phyloP scores from a whole-genome alignment of 1,140 invertebrate species.

The Drosophila insularis region DNA sequence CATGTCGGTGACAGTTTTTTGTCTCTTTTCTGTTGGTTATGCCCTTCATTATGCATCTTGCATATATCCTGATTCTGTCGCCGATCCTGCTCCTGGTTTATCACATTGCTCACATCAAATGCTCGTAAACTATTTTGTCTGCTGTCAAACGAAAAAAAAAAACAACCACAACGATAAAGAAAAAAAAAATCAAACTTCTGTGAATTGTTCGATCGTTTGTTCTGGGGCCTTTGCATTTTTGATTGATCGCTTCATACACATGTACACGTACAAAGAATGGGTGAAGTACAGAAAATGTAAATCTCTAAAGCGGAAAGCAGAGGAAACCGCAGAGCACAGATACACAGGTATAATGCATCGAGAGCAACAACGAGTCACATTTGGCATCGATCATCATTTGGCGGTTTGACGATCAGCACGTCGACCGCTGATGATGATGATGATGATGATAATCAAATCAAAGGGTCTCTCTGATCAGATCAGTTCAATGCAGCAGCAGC shows the following conservation, averaged over 20 bases:
- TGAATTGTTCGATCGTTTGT: slow-evolving; percentile 44
- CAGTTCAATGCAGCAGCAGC: slow-evolving; percentile 20
- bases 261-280: slow-evolving; percentile 55
- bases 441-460: slow-evolving; percentile 76
- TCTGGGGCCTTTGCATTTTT: slow-evolving; percentile 71
- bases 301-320: slow-evolving; percentile 26
- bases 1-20: slow-evolving; percentile 61
- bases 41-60: neutral
- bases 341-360: slow-evolving; percentile 2
- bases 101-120: slow-evolving; percentile 61
- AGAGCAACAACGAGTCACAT: neutral
- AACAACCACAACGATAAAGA: neutral
- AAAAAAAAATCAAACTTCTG: slow-evolving; percentile 43
- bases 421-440: slow-evolving; percentile 12
- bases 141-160: slow-evolving; percentile 48
- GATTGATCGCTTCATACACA: slow-evolving; percentile 76
- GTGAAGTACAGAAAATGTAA: slow-evolving; percentile 66
- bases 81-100: slow-evolving; percentile 36
- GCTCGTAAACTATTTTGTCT: slow-evolving; percentile 80
- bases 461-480: slow-evolving; percentile 39
- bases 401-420: slow-evolving; percentile 64
- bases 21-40: neutral
- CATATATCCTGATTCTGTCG: neutral
- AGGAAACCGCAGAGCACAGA: slow-evolving; percentile 4
- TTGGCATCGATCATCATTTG: slow-evolving; percentile 78